Base-by-base conservation (phyloP, 2,888 invertebrate species). In the Epistrophe grossulariae region DNA sequence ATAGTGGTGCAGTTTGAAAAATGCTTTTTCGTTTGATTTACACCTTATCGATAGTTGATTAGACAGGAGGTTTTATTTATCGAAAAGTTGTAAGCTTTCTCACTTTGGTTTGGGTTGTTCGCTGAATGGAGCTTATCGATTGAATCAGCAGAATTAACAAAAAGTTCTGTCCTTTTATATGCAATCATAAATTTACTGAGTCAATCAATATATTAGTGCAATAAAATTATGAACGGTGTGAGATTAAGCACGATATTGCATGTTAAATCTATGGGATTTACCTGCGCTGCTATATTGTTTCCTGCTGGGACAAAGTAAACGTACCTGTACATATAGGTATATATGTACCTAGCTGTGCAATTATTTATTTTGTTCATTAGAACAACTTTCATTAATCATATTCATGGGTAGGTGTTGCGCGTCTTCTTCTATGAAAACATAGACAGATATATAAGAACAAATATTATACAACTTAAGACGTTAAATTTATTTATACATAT, bases 81-180 rank as follows among this genome's bases (percentile, higher is more conserved):
- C 52, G 13, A 50, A 35, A 40, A 70, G 19, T 24, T 35, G 11
- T 11, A 19, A n/a, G 24, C 45, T 68, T 70, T 40, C 1, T 8
- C n/a, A 10, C 17, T 4, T 48, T 48, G 48, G n/a, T 17, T 48
- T 17, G 48, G 6, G 31, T 48, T 52, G 13, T 3, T 35, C 10
- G 19, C 3, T 19, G 17, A 48, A 38, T 62, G 24, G 40, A 31
- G 66, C 28, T 28, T 31, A 10, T 3, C 11, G 7, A 4, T 43
- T 24, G 40, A 55, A 55, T 70, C 24, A 43, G 19, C 52, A 40
- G n/a, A 52, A 52, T 52, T 40, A 52, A 24, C n/a, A n/a, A 70
- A 24, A 70, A 55, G 70, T 70, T 70, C 40, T 55, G 11, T 13
- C 11, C 28, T 70, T 70, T 70, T 70, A 70, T 70, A 40, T 17